These are phyloP conservation scores for Megaleporinus macrocephalus DNA, from an alignment of 2,113 vertebrate genomes.

Conservation along the genomic window DNA sequence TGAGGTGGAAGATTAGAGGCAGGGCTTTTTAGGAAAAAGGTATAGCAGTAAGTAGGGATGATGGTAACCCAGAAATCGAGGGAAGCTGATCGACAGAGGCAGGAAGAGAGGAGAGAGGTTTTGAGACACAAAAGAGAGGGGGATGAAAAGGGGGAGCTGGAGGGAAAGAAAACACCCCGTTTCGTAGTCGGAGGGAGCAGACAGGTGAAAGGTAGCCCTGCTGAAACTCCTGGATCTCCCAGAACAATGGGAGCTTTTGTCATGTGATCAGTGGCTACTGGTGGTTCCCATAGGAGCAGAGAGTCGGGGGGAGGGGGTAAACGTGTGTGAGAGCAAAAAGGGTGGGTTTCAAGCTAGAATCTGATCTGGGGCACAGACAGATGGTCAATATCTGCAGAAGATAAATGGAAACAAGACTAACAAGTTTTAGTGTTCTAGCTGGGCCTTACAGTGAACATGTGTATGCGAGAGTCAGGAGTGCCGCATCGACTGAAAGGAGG, in stretches of 20 bases:
- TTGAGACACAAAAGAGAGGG: not conserved
- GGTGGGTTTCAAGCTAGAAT: not conserved
- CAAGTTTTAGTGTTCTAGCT: not conserved
- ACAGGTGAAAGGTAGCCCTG: slow-evolving; percentile 4
- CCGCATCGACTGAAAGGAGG: too few species aligned
- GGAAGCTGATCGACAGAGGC: not conserved
- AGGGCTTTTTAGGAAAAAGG: not conserved
- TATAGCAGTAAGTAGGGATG: not conserved
- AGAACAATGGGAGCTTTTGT: slow-evolving; percentile 58
- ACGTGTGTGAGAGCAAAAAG: not conserved
- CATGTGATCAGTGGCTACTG: slow-evolving; percentile 47
- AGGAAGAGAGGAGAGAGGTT: not conserved
- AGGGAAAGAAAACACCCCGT: not conserved
- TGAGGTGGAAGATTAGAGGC: not conserved
- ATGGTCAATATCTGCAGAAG: not conserved
- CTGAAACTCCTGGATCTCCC: not conserved
- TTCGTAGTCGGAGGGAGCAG: not conserved
- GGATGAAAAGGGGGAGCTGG: not conserved
- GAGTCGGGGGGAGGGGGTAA: not conserved
- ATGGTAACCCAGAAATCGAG: not conserved
- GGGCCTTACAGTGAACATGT: too few species aligned
- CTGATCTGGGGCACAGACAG: slow-evolving; percentile 15
- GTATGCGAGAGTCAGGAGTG: too few species aligned
- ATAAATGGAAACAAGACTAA: not conserved
- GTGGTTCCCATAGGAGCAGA: slow-evolving; percentile 53